Evolutionary conservation across 2,113 vertebrate species (phyloP), one percentile per base, ranked within the genome.

Genomic region (Heterotilapia buettikoferi): DNA sequence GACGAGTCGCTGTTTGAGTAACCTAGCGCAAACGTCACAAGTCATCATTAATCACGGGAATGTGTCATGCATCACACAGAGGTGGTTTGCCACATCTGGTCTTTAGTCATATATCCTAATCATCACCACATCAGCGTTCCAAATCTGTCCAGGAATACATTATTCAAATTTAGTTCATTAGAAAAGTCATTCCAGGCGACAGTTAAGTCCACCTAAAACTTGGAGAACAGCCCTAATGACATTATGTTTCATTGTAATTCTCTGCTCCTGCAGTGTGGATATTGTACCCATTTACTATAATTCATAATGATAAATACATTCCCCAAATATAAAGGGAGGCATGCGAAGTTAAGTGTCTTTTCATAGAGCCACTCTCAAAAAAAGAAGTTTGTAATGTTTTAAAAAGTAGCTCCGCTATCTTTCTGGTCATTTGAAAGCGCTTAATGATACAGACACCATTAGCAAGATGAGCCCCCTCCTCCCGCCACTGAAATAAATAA

Each of bases 161-260:
- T 94, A 95, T 94, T 95, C 93, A 95, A 93, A 95, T 95, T 92
- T 68, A 88, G 81, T 93, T 95, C 93, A 95, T 95, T 94, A 93
- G 90, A 89, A 89, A 92, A 95, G 93, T 92, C 89, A 90, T 95
- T 95, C 43, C 90, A 84, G 73, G 84, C 81, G 82, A 92, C 88
- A 90, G 90, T 93, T 83, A 86, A 91, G 95, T 95, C 93, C 93
- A 93, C 92, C 92, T 94, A 45, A 87, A 93, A 95, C 36, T 92
- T 53, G 86, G 86, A 85, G 88, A 91, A 43, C 11, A 52, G 86
- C 85, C 36, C 66, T 91, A 90, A 94, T 91, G 93, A 78, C 84
- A 84, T 95, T 87, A 90, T 83, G 88, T 87, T 93, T 91, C 90
- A 91, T 89, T 87, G 88, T 87, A 88, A 92, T 88, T 88, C 88